These are phyloP conservation scores for Xylocopa sonorina DNA, from an alignment of 1,140 invertebrate genomes.

Conservation along the genomic window DNA sequence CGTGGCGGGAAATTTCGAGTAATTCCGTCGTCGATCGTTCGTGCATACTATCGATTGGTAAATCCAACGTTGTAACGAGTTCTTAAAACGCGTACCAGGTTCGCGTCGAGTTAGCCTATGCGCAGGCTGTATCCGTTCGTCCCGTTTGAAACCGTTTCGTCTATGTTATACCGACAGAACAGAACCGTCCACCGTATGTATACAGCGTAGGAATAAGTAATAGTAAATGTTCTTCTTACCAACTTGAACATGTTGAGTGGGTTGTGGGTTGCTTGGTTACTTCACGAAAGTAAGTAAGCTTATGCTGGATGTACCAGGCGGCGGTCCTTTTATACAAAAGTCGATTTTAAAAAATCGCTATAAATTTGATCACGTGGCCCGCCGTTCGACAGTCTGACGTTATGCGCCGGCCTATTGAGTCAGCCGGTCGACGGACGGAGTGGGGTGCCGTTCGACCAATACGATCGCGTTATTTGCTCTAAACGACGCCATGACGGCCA, in stretches of 20 bases:
- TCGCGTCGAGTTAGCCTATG: no score
- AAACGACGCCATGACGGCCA: slow-evolving; percentile 60
- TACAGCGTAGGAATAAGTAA: neutral
- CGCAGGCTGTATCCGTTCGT: no score
- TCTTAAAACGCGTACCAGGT: no score
- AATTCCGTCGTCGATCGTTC: no score
- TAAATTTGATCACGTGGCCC: slow-evolving; percentile 72
- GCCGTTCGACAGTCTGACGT: slow-evolving; percentile 71
- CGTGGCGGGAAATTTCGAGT: no score
- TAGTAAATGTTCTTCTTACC: slow-evolving; percentile 72
- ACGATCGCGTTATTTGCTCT: slow-evolving; percentile 37
- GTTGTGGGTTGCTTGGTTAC: slow-evolving; percentile 74
- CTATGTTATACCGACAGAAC: no score
- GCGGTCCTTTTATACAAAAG: slow-evolving; percentile 76
- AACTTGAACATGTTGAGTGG: slow-evolving; percentile 81
- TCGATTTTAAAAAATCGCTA: slow-evolving; percentile 72
- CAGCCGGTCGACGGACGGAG: slow-evolving; percentile 60
- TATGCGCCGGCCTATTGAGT: slow-evolving; percentile 72
- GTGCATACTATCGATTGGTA: no score
- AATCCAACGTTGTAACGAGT: no score
- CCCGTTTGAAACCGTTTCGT: no score
- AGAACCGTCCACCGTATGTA: no score
- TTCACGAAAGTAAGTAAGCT: slow-evolving; percentile 75
- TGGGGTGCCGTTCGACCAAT: slow-evolving; percentile 57
- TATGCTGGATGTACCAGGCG: slow-evolving; percentile 64